Evolutionary conservation across 2,888 invertebrate genomes (phyloP), one percentile per base, ranked within the genome.

Genomic region (Pheosia gnoma): DNA sequence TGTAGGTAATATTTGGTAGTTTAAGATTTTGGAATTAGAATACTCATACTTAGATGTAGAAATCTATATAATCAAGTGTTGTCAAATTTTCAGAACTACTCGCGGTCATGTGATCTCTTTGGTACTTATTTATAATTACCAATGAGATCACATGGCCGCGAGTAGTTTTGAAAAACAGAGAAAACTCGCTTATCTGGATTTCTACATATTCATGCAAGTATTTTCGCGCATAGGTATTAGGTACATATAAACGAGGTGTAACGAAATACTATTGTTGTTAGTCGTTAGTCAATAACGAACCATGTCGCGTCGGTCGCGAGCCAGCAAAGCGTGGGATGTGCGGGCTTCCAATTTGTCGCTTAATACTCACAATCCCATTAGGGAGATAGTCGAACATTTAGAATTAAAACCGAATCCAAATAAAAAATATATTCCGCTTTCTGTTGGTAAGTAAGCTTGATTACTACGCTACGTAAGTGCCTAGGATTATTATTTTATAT

Each of bases 301-400:
- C 70, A 93, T 93, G 93, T 89, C 89, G 80, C 83, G 79, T 79
- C 77, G 81, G 63, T 74, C 77, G 62, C 77, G 79, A 68, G 66
- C 53, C 36, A 53, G 57, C 5, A 65, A 74, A 65, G 78, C 88
- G 68, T 98, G 98, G 98, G 94, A 96, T 81, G 95, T 98, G 58
- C 94, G 95, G 66, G 95, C 96, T 41, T 98, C 98, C 0, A 90
- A 94, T 57, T 94, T 97, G 72, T 96, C 98, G 10, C 95, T 94
- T 71, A 96, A 96, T 79, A 98, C 98, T 59, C 95, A 95, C 86
- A 99, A 99, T 93, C 97, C 98, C 45, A 99, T 99, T 80, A 95
- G 99, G 65, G 95, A 95, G 68, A 96, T 99, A 71, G 97, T 99
- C 56, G 99, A 99, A 83, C 96, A 96, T 74, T 95, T 99, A 82